These are phyloP conservation scores for Boleophthalmus pectinirostris DNA, from an alignment of 2,113 vertebrate genomes.

Conservation along the genomic window DNA sequence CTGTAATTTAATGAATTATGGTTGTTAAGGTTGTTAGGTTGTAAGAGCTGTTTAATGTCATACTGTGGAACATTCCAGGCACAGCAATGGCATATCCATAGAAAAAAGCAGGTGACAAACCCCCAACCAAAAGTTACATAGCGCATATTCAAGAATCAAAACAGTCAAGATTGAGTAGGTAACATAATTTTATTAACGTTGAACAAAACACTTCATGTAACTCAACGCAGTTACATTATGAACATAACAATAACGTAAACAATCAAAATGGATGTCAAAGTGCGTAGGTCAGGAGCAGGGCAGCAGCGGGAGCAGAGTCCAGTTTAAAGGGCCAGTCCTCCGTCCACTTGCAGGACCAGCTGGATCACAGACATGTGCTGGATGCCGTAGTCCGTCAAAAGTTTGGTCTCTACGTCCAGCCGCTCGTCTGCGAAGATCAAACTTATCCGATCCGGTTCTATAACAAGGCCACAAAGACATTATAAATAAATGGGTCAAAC, in stretches of 20 bases:
- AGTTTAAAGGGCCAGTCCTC: constrained; percentile 37
- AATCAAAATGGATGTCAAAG: not conserved
- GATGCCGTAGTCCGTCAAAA: constrained; percentile 50
- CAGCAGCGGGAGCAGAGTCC: not conserved
- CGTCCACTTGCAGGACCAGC: constrained; percentile 42
- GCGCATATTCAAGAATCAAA: not conserved
- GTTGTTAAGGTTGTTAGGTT: too few relatives aligned
- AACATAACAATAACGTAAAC: not conserved
- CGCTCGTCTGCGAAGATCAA: constrained; percentile 55
- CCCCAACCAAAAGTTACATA: too few relatives aligned
- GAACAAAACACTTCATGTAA: not conserved
- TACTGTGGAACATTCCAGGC: too few relatives aligned
- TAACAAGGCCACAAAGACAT: constrained; percentile 4
- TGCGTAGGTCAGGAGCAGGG: not conserved
- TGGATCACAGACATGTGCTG: constrained; percentile 57
- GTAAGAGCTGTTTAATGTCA: too few relatives aligned
- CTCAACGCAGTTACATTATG: not conserved
- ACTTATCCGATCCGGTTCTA: constrained; percentile 15
- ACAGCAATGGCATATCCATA: too few relatives aligned
- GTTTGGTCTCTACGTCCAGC: constrained; percentile 26
- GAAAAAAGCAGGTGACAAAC: too few relatives aligned
- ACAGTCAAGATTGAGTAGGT: not conserved
- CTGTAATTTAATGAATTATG: too few relatives aligned
- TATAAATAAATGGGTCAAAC: not conserved
- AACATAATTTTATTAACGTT: not conserved